Evolutionary conservation across 2,113 vertebrate genomes (phyloP).

Genomic region (Limanda limanda): DNA sequence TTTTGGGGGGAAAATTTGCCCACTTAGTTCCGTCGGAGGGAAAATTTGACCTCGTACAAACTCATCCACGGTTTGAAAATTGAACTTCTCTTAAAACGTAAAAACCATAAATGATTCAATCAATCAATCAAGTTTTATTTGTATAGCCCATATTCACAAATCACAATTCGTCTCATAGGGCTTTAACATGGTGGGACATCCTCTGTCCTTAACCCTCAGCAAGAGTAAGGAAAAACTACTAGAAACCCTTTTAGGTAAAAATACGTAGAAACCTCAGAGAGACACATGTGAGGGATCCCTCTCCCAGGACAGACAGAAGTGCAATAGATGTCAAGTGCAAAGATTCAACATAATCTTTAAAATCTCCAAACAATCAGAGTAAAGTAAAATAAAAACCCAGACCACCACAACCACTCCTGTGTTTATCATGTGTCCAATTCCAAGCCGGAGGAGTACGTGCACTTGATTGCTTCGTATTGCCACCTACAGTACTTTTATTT

Average conservation of each 20-base stretch:
- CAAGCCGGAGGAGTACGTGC: constrained; percentile 20
- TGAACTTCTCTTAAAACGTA: neutral
- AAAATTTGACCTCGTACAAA: neutral
- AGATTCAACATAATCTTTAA: constrained; percentile 34
- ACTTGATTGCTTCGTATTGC: constrained; percentile 52
- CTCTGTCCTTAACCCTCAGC: no score
- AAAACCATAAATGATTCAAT: constrained; percentile 32
- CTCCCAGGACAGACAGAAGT: no score
- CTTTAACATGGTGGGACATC: no score
- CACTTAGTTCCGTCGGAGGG: neutral
- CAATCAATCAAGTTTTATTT: no score
- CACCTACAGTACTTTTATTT: constrained; percentile 50
- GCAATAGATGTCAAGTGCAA: no score
- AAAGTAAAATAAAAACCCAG: neutral
- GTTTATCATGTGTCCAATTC: constrained; percentile 65
- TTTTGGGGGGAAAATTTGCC: neutral
- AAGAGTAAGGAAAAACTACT: no score
- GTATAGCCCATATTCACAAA: no score
- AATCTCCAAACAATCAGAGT: constrained; percentile 25
- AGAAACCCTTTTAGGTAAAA: no score
- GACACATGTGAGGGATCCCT: no score
- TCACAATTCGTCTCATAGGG: no score
- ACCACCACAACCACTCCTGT: constrained; percentile 1
- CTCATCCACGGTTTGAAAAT: neutral
- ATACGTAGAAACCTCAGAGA: no score